Evolutionary conservation across 2,113 vertebrate species (phyloP), one percentile per base, ranked within the genome.

Genomic region (Erpornis zantholeuca): DNA sequence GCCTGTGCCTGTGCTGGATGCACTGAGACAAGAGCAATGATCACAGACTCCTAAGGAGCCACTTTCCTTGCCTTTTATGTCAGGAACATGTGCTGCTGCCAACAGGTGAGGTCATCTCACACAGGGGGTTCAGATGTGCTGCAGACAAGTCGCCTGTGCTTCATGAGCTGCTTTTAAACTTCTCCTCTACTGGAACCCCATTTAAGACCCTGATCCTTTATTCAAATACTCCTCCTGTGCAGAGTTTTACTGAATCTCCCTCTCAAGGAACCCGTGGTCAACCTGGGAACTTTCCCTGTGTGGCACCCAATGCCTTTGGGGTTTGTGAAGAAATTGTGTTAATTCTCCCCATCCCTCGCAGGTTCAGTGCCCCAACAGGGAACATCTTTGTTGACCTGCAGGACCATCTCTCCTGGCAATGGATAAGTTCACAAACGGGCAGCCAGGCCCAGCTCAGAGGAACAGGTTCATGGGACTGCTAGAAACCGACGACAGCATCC

Each of bases 1-100:
- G 85, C 64, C 42, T 36, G 47, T n/a, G 85, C 64, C 42, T 36
- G 47, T n/a, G 31, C 68, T 84, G 76, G 36, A 9, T 86, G 76
- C 68, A 35, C 65, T 38, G 93, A 76, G 88, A 35, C 82, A 84
- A 83, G 92, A 81, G 10, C 88, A 66, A 21, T 2, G 31, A 63
- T 44, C 28, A 0, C 71, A 50, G 88, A 16, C 94, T 82, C 76
- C 68, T 92, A 14, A 94, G 90, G 90, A 90, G 80, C 79, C 68
- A 47, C 88, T 97, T 93, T 94, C 95, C 81, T 96, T 95, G 69
- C 94, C 93, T 97, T 97, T 96, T 96, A 93, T 90, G 93, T 96
- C 86, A 88, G 85, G 80, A 79, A 2, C 79, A 92, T 88, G 88
- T 86, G 92, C 82, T 88, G 76, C 80, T 96, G 96, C 93, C 93